These are phyloP conservation scores for Pilophorus perplexus DNA, from an alignment of 2,888 invertebrate species.

Conservation along the genomic window DNA sequence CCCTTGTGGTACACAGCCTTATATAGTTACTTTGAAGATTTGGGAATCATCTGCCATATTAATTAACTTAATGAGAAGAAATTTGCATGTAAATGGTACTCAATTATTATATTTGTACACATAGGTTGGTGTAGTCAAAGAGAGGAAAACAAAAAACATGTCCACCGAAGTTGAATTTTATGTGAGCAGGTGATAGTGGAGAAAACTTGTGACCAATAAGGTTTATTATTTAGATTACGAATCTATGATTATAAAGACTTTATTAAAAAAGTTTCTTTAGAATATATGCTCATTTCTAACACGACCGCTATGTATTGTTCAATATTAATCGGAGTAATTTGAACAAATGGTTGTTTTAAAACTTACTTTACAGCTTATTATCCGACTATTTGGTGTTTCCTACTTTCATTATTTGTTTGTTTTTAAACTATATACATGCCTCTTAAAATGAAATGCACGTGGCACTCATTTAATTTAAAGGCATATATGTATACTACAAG, in stretches of 20 bases:
- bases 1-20: no score
- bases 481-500: slow-evolving; percentile 18
- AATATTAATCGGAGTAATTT: not conserved
- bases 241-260: not conserved
- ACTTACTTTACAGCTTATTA: slow-evolving; percentile 25
- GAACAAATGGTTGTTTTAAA: not conserved
- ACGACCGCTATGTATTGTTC: slow-evolving; percentile 14
- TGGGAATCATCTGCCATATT: no score
- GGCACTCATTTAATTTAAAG: slow-evolving; percentile 16
- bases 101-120: no score
- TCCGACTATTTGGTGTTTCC: slow-evolving; percentile 33
- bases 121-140: no score
- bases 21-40: no score
- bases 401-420: slow-evolving; percentile 22
- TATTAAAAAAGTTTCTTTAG: slow-evolving; percentile 5
- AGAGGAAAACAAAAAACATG: no score
- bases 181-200: slow-evolving; percentile 7
- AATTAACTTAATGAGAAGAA: no score
- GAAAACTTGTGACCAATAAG: no score
- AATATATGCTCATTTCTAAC: slow-evolving; percentile 37
- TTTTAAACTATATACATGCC: slow-evolving; percentile 23
- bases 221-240: not conserved
- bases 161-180: no score
- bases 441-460: slow-evolving; percentile 18
- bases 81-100: no score